Conservation (phyloP, 2,888 invertebrate genomes). For the Cantharis nigra region DNA sequence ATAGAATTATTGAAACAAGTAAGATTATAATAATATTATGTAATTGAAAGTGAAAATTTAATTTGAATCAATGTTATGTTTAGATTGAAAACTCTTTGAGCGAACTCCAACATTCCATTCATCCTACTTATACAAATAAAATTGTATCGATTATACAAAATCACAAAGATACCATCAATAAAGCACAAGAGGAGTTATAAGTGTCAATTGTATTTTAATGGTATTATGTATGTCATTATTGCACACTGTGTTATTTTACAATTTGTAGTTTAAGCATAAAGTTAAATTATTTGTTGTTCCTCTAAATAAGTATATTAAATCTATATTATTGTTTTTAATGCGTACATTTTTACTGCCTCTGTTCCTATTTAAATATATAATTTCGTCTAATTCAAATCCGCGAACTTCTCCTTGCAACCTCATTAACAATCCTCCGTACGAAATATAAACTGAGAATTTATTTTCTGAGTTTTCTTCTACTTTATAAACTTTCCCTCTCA, state of each 20-base stretch:
- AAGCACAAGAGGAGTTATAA: conserved; percentile 33
- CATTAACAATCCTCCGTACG: background rate
- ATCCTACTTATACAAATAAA: conserved; percentile 61
- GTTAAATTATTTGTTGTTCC: conserved; percentile 44
- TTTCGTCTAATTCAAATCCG: background rate
- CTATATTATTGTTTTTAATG: conserved; percentile 15
- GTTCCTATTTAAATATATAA: background rate
- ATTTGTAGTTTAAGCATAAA: conserved; percentile 40
- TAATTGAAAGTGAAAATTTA: background rate
- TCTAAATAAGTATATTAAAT: conserved; percentile 28
- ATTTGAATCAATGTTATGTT: conserved; percentile 44
- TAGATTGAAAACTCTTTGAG: conserved; percentile 80
- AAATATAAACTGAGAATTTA: background rate
- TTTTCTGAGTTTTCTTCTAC: background rate
- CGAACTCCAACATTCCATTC: conserved; percentile 69
- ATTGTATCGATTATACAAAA: conserved; percentile 57
- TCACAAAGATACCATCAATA: conserved; percentile 37
- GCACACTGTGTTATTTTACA: conserved; percentile 45
- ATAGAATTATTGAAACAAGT: conserved; percentile 76
- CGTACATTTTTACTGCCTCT: background rate
- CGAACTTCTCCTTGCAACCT: background rate
- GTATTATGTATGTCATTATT: conserved; percentile 40
- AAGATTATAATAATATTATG: conserved; percentile 26
- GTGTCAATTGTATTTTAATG: conserved; percentile 38
- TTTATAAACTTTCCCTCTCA: background rate